phyloP scores from a whole-genome alignment of 1,140 invertebrate genomes.

The Scaptomyza hsui region DNA sequence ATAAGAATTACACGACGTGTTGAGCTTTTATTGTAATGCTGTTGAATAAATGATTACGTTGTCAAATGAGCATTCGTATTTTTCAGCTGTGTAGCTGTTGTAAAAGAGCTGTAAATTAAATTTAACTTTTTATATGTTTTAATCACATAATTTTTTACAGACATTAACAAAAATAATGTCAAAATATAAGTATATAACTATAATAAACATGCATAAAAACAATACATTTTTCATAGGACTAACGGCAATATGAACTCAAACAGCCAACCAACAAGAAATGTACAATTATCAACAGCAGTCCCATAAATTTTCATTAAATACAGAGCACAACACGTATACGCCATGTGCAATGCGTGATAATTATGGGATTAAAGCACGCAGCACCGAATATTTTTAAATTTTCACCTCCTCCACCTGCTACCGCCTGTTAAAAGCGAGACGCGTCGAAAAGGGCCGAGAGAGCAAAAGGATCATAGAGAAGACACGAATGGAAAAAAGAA shows the following conservation, averaged over 20 bases:
- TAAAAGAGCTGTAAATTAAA: conserved; percentile 28
- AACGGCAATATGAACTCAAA: conserved; percentile 24
- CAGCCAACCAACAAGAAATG: conserved; percentile 47
- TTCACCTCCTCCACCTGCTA: neutral
- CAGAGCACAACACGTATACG: conserved; percentile 50
- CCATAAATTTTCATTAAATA: conserved; percentile 70
- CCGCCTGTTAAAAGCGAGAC: conserved; percentile 38
- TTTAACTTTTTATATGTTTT: conserved; percentile 3
- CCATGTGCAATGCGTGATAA: conserved; percentile 64
- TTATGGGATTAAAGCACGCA: conserved; percentile 68
- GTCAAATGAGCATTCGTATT: conserved; percentile 48
- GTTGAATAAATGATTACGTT: conserved; percentile 59
- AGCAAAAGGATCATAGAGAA: conserved; percentile 13
- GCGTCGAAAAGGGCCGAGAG: conserved; percentile 1
- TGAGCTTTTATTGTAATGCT: conserved; percentile 29
- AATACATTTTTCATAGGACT: conserved; percentile 61
- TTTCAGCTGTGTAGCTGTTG: conserved; percentile 52
- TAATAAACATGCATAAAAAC: conserved; percentile 74
- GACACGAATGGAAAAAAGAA: conserved; percentile 1
- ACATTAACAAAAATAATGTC: conserved; percentile 21
- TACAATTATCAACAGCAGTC: conserved; percentile 70
- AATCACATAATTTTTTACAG: conserved; percentile 15
- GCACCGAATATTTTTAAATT: conserved; percentile 33
- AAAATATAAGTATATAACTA: conserved; percentile 38
- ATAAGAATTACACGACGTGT: conserved; percentile 52